phyloP scores from a whole-genome alignment of 2,797 vertebrate genomes.

The Leucoraja ocellata region DNA sequence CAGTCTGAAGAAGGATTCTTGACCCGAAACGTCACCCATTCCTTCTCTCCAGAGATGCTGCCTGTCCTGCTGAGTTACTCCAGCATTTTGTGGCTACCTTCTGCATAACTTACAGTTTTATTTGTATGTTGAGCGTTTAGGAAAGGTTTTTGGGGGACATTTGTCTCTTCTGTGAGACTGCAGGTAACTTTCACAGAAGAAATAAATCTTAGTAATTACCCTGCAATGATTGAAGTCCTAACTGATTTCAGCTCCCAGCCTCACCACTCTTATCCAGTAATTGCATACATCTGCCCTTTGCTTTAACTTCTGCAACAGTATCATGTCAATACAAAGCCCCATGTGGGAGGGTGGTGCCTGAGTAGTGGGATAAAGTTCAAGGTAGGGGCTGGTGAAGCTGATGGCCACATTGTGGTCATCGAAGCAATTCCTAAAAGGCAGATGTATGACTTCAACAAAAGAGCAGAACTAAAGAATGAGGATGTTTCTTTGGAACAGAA shows the following conservation, averaged over 20 bases:
- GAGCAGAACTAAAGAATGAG: not conserved
- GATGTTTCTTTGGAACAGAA: not conserved
- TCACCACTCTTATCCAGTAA: no score
- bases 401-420: not conserved
- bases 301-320: not conserved
- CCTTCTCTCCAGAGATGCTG: no score
- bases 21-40: no score
- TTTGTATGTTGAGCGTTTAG: not conserved
- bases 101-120: not conserved
- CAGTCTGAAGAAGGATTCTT: no score
- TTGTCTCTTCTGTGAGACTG: not conserved
- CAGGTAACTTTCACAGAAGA: not conserved
- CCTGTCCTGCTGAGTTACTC: no score
- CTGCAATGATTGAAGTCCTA: not conserved
- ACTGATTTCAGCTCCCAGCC: not conserved
- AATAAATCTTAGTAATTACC: not conserved
- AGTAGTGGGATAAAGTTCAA: not conserved
- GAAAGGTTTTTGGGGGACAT: no score
- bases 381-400: not conserved
- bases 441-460: not conserved
- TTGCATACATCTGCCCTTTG: not conserved
- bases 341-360: not conserved
- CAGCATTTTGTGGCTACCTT: no score
- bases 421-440: slow-evolving; percentile 5
- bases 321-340: not conserved